These are phyloP conservation scores for Ia io DNA, from an alignment of 2,113 vertebrate species.

Conservation along the genomic window DNA sequence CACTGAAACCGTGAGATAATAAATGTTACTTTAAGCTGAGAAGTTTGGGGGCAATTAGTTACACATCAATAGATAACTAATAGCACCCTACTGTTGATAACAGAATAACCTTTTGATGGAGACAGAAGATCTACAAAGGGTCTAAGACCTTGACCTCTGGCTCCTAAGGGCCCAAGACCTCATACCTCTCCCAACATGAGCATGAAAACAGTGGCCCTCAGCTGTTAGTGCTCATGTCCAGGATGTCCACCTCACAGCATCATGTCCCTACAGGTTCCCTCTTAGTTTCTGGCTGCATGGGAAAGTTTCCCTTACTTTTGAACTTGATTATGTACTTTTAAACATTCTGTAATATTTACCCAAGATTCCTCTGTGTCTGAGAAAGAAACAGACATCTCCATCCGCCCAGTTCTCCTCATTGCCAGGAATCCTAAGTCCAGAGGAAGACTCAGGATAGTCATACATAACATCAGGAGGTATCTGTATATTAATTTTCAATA, in stretches of 20 bases:
- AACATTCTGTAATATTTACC: background rate
- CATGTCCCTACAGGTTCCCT: too few species aligned
- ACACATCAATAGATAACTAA: background rate
- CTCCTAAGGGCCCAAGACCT: background rate
- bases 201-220: background rate
- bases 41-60: background rate
- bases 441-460: background rate
- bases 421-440: background rate
- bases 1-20: background rate
- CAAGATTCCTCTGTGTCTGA: background rate
- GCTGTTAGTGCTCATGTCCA: too few species aligned
- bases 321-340: background rate
- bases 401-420: background rate
- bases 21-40: background rate
- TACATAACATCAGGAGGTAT: background rate
- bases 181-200: background rate
- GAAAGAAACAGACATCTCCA: background rate
- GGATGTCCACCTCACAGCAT: background rate
- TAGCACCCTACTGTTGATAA: background rate
- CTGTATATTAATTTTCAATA: conserved; percentile 20
- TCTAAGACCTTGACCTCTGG: background rate
- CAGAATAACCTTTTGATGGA: background rate
- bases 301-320: background rate
- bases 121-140: background rate
- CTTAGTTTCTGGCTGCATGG: background rate